phyloP scores from a whole-genome alignment of 2,888 invertebrate species.

The Papilio elwesi region DNA sequence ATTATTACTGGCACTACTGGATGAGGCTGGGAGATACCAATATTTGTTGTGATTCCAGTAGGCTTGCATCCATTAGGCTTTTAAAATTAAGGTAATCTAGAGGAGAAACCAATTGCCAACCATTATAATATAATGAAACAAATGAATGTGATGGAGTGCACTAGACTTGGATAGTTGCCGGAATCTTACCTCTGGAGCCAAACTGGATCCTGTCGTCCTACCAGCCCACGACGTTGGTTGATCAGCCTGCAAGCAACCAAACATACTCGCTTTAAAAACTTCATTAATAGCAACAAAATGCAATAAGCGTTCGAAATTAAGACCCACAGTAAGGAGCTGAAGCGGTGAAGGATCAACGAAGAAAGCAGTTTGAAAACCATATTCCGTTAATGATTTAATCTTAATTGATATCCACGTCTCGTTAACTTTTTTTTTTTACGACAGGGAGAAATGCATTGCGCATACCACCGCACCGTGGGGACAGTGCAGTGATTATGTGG shows the following conservation, averaged over 20 bases:
- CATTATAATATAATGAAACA: too few relatives aligned
- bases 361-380: neutral
- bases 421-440: too few relatives aligned
- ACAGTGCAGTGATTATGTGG: too few relatives aligned
- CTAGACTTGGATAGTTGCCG: neutral
- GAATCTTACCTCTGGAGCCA: neutral
- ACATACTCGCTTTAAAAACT: neutral
- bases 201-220: neutral
- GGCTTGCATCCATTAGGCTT: too few relatives aligned
- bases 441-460: too few relatives aligned
- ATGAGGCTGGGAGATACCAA: too few relatives aligned
- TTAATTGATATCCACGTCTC: slow-evolving; percentile 5
- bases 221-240: neutral
- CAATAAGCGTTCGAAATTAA: neutral
- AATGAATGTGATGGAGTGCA: neutral
- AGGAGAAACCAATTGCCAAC: too few relatives aligned
- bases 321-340: neutral
- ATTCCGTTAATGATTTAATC: neutral
- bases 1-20: too few relatives aligned
- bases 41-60: too few relatives aligned
- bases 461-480: too few relatives aligned
- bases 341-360: neutral
- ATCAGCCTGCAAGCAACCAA: neutral
- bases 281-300: neutral
- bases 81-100: too few relatives aligned